phyloP scores from a whole-genome alignment of 2,797 vertebrate genomes.

The Balearica regulorum region DNA sequence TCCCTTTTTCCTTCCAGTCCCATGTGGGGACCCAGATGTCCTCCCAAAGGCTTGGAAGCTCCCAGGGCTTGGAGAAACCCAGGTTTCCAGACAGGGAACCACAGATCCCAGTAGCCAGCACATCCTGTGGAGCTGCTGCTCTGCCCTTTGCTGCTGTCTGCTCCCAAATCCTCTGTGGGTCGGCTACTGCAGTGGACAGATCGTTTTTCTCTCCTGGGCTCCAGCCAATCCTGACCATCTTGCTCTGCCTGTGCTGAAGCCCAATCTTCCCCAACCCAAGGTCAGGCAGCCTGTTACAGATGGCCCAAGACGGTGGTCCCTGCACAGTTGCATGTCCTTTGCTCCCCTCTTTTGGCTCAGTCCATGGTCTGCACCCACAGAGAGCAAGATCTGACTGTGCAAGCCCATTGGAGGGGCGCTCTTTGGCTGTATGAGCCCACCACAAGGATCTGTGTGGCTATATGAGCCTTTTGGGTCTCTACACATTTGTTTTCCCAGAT shows the following conservation, averaged over 20 bases:
- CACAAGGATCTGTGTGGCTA: background rate
- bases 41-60: background rate
- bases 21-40: background rate
- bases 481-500: background rate
- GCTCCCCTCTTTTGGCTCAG: background rate
- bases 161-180: background rate
- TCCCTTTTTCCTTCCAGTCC: background rate
- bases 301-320: background rate
- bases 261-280: background rate
- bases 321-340: rapidly evolving
- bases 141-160: background rate
- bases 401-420: rapidly evolving
- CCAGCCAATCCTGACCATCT: rapidly evolving
- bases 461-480: background rate
- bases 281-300: background rate
- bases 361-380: background rate
- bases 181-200: background rate
- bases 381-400: background rate
- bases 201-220: background rate
- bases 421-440: background rate
- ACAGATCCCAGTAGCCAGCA: background rate
- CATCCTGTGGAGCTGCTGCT: background rate
- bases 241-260: background rate
- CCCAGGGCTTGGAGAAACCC: background rate
- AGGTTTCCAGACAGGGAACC: background rate